Conservation (phyloP, 2,113 vertebrate genomes). For the Menidia beryllina region DNA sequence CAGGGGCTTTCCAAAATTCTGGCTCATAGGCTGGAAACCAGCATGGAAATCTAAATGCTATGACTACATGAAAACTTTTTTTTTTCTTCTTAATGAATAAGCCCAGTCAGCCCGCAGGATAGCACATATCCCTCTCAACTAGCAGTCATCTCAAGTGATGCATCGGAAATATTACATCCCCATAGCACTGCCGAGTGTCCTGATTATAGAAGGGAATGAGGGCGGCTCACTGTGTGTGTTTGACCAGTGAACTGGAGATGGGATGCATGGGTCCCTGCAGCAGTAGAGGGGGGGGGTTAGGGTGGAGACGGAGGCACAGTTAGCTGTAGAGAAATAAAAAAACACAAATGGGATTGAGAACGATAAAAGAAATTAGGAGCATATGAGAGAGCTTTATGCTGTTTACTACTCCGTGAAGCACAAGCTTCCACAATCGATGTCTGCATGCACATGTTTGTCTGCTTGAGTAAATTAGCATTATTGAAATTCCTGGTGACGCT, state of each 20-base stretch:
- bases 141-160: constrained; percentile 76
- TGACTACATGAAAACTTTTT: constrained; percentile 42
- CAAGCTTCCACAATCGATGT: constrained; percentile 27
- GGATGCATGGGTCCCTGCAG: constrained; percentile 78
- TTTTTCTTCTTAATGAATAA: constrained; percentile 50
- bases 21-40: constrained; percentile 45
- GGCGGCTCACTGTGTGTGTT: constrained; percentile 75
- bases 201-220: constrained; percentile 79
- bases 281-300: constrained; percentile 23
- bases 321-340: constrained; percentile 61
- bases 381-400: constrained; percentile 48
- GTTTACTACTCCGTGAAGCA: constrained; percentile 40
- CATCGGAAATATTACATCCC: constrained; percentile 79
- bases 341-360: constrained; percentile 51
- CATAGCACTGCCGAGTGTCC: constrained; percentile 72
- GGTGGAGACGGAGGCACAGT: constrained; percentile 21
- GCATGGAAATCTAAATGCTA: constrained; percentile 42
- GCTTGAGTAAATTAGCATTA: constrained; percentile 59
- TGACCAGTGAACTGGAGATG: constrained; percentile 81
- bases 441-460: constrained; percentile 29
- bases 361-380: constrained; percentile 35
- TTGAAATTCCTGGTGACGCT: constrained; percentile 66
- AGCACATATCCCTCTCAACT: constrained; percentile 56
- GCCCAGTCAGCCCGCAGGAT: constrained; percentile 59
- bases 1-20: constrained; percentile 63